Evolutionary conservation across 2,888 invertebrate genomes (phyloP).

Genomic region (Acholoe squamosa): DNA sequence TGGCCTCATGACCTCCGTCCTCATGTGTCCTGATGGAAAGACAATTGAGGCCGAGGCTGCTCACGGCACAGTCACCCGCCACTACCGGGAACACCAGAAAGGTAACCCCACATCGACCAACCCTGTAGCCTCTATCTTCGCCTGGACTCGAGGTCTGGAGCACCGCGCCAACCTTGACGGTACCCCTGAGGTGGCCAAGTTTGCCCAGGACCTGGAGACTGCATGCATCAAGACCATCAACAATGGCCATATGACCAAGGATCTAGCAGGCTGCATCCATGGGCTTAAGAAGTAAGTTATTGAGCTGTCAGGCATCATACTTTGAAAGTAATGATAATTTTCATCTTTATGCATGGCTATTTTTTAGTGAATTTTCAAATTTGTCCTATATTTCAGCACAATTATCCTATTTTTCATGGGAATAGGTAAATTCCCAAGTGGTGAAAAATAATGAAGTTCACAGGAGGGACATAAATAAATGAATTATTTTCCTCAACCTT

Average conservation of each 20-base stretch:
- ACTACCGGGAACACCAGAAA: conserved; percentile 91
- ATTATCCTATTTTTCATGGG: too few species aligned
- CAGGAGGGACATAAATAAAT: too few species aligned
- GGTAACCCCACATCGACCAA: conserved; percentile 94
- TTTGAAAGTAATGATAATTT: too few species aligned
- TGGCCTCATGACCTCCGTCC: conserved; percentile 88
- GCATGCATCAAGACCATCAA: conserved; percentile 93
- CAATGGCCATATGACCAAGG: conserved; percentile 93
- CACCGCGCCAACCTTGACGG: conserved; percentile 92
- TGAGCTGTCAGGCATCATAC: too few species aligned
- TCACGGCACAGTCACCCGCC: conserved; percentile 86
- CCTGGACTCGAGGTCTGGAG: conserved; percentile 93
- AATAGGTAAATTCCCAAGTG: too few species aligned
- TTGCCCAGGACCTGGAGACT: conserved; percentile 89
- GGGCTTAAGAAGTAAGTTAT: conserved; percentile 88
- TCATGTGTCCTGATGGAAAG: conserved; percentile 86
- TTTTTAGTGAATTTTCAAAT: too few species aligned
- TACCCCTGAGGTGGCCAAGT: conserved; percentile 83
- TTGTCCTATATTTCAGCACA: too few species aligned
- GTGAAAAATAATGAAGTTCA: too few species aligned
- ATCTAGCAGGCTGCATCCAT: conserved; percentile 93
- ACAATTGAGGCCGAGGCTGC: conserved; percentile 86
- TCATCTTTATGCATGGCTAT: too few species aligned
- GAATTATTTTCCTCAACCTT: too few species aligned
- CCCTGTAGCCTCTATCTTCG: conserved; percentile 95